A percentile compares a stretch with the other conserved stretches of the same genome.
Evolutionary conservation across 2,888 invertebrate species (phyloP).

Genomic region (Leptinotarsa rubiginosa): DNA sequence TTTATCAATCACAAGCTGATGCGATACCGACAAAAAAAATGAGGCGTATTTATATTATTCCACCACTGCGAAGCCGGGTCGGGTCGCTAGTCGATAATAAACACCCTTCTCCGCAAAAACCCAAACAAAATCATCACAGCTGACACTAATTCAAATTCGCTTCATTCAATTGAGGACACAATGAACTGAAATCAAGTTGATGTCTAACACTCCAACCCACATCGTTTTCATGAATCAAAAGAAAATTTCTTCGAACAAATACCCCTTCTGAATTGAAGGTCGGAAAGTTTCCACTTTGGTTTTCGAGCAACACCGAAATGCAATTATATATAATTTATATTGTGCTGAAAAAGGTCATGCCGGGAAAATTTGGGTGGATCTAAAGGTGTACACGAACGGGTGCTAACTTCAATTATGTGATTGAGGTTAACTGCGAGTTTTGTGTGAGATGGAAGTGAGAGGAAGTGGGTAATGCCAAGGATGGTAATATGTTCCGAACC

Average conservation of each 20-base stretch:
- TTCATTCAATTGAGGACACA: not conserved
- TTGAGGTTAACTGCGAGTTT: conserved; percentile 16
- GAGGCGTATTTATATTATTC: too few relatives aligned
- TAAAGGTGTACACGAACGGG: conserved; percentile 26
- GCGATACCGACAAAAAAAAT: too few relatives aligned
- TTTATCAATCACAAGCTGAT: too few relatives aligned
- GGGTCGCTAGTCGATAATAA: not conserved
- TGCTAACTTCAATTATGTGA: conserved; percentile 11
- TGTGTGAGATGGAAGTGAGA: not conserved
- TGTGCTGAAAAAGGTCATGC: conserved; percentile 31
- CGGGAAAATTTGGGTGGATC: conserved; percentile 8
- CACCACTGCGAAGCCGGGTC: too few relatives aligned
- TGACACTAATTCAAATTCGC: not conserved
- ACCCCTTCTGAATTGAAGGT: conserved; percentile 6
- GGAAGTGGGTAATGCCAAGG: not conserved
- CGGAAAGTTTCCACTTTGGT: conserved; percentile 23
- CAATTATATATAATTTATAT: conserved; percentile 39
- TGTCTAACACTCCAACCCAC: not conserved
- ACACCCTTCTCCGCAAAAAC: not conserved
- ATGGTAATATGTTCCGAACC: too few relatives aligned
- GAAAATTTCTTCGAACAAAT: conserved; percentile 14
- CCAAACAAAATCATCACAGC: not conserved
- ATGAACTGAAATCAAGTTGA: conserved; percentile 1
- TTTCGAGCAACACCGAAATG: conserved; percentile 32
- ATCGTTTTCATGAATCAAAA: conserved; percentile 6